These are phyloP conservation scores for Otis tarda DNA, from an alignment of 2,113 vertebrate genomes.

Conservation along the genomic window DNA sequence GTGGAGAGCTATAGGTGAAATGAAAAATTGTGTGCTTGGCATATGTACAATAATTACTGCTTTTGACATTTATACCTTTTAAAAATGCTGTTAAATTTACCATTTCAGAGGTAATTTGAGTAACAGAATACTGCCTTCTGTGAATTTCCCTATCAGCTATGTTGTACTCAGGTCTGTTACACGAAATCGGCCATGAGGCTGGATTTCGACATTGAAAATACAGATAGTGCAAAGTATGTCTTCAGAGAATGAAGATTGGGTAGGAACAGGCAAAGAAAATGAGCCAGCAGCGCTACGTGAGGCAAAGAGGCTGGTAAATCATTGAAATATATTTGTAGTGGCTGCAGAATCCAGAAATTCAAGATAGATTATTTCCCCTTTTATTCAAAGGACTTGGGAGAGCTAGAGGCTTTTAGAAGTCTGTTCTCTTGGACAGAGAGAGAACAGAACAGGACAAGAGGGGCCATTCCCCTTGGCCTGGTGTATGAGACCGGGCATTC, in stretches of 20 bases:
- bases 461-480: rapidly evolving
- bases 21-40: not conserved
- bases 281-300: not conserved
- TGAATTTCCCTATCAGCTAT: not conserved
- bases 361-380: not conserved
- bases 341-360: not conserved
- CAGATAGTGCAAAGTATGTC: not conserved
- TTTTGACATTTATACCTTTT: not conserved
- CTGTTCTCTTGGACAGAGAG: not conserved
- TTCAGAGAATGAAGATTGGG: not conserved
- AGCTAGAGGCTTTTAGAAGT: not conserved
- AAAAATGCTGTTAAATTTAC: not conserved
- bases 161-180: not conserved
- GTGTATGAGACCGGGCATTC: not conserved
- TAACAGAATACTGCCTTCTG: not conserved
- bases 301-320: not conserved
- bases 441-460: not conserved
- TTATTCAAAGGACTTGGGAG: not conserved
- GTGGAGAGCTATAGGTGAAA: not conserved
- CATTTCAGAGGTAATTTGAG: not conserved
- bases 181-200: not conserved
- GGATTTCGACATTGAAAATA: not conserved
- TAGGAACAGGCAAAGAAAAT: not conserved
- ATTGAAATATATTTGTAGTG: not conserved
- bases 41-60: not conserved